Conservation (phyloP, 1,140 invertebrate species). For the Pectinophora gossypiella region DNA sequence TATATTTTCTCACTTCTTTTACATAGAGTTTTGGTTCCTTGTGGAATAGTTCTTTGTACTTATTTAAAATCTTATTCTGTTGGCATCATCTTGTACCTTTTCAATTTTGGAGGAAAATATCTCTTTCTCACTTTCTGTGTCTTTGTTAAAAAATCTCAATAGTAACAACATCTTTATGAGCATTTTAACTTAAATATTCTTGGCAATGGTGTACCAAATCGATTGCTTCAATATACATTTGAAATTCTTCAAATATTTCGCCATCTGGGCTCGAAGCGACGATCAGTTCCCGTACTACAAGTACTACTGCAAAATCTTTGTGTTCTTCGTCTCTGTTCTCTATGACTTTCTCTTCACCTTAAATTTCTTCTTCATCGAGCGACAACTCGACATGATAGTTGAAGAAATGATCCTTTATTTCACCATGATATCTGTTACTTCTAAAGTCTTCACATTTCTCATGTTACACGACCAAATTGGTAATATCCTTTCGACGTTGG, state of each 20-base stretch:
- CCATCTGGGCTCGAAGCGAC: constrained; percentile 24
- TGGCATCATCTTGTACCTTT: no score
- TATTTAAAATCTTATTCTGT: no score
- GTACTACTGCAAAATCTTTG: constrained; percentile 31
- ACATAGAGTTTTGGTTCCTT: no score
- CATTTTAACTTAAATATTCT: no score
- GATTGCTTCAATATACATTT: constrained; percentile 40
- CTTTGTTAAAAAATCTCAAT: no score
- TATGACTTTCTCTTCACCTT: constrained; percentile 22
- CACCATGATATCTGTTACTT: constrained; percentile 30
- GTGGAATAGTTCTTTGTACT: no score
- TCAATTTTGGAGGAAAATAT: no score
- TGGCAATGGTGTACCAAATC: constrained; percentile 11
- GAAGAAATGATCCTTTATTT: constrained; percentile 51
- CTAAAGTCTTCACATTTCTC: constrained; percentile 44
- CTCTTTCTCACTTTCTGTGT: no score
- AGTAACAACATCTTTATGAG: no score
- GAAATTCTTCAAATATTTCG: constrained; percentile 39
- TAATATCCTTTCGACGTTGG: constrained; percentile 33
- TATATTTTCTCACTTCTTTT: no score
- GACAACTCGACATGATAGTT: constrained; percentile 39
- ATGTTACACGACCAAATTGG: constrained; percentile 30
- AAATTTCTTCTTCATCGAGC: constrained; percentile 43
- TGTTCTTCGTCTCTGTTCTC: constrained; percentile 29
- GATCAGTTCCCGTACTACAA: constrained; percentile 22